phyloP scores from a whole-genome alignment of 2,113 vertebrate species.

The Colius striatus region DNA sequence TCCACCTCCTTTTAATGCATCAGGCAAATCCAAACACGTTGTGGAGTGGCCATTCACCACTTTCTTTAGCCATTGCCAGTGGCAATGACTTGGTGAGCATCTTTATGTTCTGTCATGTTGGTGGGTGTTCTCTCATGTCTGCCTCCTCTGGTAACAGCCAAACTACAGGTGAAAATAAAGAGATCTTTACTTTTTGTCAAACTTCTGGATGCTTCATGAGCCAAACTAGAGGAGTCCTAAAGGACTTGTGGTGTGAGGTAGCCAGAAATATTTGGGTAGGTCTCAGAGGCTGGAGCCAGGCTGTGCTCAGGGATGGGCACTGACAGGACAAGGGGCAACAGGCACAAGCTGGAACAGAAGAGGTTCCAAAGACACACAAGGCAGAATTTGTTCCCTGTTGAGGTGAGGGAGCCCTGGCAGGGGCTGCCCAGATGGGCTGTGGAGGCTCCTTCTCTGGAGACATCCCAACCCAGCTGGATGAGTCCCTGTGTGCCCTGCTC shows the following conservation, averaged over 20 bases:
- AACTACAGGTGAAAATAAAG: neutral
- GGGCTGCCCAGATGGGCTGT: too few relatives aligned
- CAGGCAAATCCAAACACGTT: constrained; percentile 78
- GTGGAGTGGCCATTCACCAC: constrained; percentile 90
- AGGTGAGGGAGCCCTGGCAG: too few relatives aligned
- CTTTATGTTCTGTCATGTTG: neutral
- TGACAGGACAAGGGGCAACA: too few relatives aligned
- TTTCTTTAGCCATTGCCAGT: constrained; percentile 86
- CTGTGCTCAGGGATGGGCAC: too few relatives aligned
- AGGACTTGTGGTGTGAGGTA: neutral
- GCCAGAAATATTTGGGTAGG: neutral
- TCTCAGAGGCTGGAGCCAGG: neutral
- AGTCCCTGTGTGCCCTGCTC: too few relatives aligned
- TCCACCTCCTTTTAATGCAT: constrained; percentile 81
- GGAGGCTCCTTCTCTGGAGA: too few relatives aligned
- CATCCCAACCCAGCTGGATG: too few relatives aligned
- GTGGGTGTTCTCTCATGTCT: neutral
- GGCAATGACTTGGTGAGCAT: constrained; percentile 85
- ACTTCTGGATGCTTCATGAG: neutral
- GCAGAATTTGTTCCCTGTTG: too few relatives aligned
- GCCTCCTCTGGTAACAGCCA: neutral
- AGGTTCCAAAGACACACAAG: too few relatives aligned
- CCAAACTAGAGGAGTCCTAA: neutral
- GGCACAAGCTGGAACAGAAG: too few relatives aligned
- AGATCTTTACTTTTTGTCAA: neutral